phyloP scores from a whole-genome alignment of 30 jellyfish, hydroid and myxozoan species.

The Mastigias papua region DNA sequence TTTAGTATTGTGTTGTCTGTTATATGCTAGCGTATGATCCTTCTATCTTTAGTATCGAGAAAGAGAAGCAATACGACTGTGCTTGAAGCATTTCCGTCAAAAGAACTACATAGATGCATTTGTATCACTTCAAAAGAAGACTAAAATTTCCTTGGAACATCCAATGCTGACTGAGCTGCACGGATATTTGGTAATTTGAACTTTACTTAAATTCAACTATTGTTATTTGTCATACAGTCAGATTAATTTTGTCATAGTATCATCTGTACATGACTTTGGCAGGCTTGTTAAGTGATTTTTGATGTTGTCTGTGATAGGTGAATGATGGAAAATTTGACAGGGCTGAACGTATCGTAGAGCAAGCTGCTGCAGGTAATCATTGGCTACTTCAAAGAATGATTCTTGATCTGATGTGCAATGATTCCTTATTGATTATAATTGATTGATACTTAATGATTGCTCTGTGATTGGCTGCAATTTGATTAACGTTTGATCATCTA shows the following conservation, averaged over 20 bases:
- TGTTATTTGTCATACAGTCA: too few relatives aligned
- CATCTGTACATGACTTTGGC: neutral
- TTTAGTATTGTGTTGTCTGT: too few relatives aligned
- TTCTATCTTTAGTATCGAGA: constrained; percentile 79
- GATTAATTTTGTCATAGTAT: too few relatives aligned
- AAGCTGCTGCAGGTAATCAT: constrained; percentile 69
- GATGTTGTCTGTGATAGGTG: constrained; percentile 52
- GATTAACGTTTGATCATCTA: too few relatives aligned
- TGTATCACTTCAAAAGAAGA: constrained; percentile 84
- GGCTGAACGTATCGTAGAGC: constrained; percentile 73
- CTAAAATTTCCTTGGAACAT: constrained; percentile 82
- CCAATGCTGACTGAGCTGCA: constrained; percentile 92
- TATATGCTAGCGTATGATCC: neutral
- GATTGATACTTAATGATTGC: too few relatives aligned
- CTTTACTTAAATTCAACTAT: too few relatives aligned
- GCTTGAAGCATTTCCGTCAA: constrained; percentile 94
- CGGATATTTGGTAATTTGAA: constrained; percentile 64
- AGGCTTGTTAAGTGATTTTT: neutral
- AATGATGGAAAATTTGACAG: constrained; percentile 75
- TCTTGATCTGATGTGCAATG: too few relatives aligned
- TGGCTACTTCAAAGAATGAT: neutral
- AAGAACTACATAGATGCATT: constrained; percentile 94
- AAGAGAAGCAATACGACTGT: constrained; percentile 97
- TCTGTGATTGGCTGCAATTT: too few relatives aligned
- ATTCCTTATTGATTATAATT: too few relatives aligned